Percentiles rank a stretch among this genome's conserved stretches.
Evolutionary conservation across 2,113 vertebrate species (phyloP).

Genomic region (Oreochromis niloticus): DNA sequence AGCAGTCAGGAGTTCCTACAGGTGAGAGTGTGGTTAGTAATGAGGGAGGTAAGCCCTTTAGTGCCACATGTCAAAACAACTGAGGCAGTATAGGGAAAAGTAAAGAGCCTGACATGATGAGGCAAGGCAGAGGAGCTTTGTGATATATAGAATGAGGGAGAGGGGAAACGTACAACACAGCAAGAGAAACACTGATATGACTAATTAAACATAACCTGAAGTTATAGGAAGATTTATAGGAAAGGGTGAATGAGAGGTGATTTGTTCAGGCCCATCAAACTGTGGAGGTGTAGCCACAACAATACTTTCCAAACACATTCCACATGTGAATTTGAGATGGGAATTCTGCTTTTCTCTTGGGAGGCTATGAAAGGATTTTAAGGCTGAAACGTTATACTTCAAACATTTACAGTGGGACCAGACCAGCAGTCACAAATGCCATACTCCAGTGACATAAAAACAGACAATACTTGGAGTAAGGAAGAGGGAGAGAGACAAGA

Average conservation of each 20-base stretch:
- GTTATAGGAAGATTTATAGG: neutral
- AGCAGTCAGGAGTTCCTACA: conserved; percentile 48
- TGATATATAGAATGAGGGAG: neutral
- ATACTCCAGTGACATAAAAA: conserved; percentile 16
- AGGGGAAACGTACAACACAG: neutral
- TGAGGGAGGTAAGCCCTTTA: conserved; percentile 11
- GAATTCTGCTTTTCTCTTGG: conserved; percentile 52
- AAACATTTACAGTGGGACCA: conserved; percentile 64
- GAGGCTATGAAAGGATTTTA: conserved; percentile 38
- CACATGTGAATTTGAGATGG: conserved; percentile 54
- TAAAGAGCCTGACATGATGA: neutral
- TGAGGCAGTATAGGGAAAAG: neutral
- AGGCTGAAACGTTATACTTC: conserved; percentile 57
- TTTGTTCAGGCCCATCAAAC: conserved; percentile 18
- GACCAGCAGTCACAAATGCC: conserved; percentile 32
- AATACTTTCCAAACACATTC: conserved; percentile 50
- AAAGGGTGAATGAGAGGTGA: conserved; percentile 10
- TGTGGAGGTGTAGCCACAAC: conserved; percentile 38
- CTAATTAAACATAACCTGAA: conserved; percentile 25
- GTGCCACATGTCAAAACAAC: conserved; percentile 35
- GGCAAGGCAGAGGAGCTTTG: neutral
- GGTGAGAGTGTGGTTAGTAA: conserved; percentile 41
- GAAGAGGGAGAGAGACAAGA: neutral
- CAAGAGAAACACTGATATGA: neutral
- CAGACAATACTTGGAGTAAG: conserved; percentile 22